Conservation (phyloP, 2,888 invertebrate species). For the Aquatica leii region DNA sequence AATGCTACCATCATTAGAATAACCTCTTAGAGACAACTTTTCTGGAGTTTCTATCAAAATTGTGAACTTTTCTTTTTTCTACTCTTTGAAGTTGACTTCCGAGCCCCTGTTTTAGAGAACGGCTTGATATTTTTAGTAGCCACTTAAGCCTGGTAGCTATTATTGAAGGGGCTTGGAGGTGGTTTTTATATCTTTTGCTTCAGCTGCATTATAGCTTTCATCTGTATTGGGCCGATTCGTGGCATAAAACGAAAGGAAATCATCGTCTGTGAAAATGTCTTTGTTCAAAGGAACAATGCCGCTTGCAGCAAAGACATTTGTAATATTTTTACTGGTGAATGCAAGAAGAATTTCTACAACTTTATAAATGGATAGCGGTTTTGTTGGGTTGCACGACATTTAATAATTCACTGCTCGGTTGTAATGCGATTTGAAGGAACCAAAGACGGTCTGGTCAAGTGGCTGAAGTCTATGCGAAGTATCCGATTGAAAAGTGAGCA, state of each 20-base stretch:
- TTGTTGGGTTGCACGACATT: constrained; percentile 11
- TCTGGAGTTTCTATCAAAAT: not conserved
- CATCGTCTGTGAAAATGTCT: not conserved
- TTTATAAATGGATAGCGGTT: constrained; percentile 13
- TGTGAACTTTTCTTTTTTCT: not conserved
- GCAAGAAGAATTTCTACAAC: not conserved
- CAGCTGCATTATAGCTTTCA: too few relatives aligned
- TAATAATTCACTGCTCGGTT: constrained; percentile 14
- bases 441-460: constrained; percentile 15
- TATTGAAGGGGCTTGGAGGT: not conserved
- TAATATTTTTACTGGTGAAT: too few relatives aligned
- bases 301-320: too few relatives aligned
- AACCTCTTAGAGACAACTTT: not conserved
- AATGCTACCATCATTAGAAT: not conserved
- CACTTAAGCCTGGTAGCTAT: too few relatives aligned
- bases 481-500: constrained; percentile 16
- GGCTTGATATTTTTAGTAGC: not conserved
- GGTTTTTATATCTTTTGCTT: too few relatives aligned
- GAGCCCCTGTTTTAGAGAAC: not conserved
- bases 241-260: not conserved
- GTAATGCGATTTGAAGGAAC: constrained; percentile 14
- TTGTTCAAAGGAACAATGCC: not conserved
- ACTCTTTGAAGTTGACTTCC: not conserved
- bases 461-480: constrained; percentile 17
- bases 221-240: not conserved